phyloP scores from a whole-genome alignment of 2,888 invertebrate species.

The Vesta saturnalis region DNA sequence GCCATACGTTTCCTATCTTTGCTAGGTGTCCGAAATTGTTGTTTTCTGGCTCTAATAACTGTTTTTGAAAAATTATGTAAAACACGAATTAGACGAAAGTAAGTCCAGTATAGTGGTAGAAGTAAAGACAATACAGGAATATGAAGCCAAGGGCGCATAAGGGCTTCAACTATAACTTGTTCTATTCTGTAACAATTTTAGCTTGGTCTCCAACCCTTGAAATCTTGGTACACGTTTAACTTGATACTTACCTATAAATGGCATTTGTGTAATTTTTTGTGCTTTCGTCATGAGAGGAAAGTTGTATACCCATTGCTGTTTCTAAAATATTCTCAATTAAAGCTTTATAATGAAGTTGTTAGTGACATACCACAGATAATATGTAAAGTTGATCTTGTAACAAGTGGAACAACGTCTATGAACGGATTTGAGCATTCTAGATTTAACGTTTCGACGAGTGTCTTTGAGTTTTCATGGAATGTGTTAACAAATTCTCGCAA shows the following conservation, averaged over 20 bases:
- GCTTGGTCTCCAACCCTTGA: no score
- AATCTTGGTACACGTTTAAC: no score
- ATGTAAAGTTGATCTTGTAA: neutral
- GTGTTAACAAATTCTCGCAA: slow-evolving; percentile 54
- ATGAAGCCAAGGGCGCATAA: neutral
- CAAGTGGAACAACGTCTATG: slow-evolving; percentile 48
- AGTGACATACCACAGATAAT: slow-evolving; percentile 67
- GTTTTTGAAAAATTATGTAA: neutral
- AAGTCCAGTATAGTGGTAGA: no score
- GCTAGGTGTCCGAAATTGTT: neutral
- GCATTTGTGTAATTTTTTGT: no score
- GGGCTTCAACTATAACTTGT: neutral
- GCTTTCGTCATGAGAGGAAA: no score
- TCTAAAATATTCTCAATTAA: no score
- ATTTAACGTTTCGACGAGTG: slow-evolving; percentile 48
- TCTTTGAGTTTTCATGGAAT: slow-evolving; percentile 54
- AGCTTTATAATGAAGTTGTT: no score
- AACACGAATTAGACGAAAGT: neutral
- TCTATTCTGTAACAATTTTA: neutral
- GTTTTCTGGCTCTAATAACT: neutral
- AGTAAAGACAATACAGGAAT: no score
- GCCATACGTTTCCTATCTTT: neutral
- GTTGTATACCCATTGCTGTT: slow-evolving; percentile 76
- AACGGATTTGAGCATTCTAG: slow-evolving; percentile 43
- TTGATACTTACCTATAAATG: no score